phyloP scores from a whole-genome alignment of 2,113 vertebrate genomes.

The Rhinogobius similis region DNA sequence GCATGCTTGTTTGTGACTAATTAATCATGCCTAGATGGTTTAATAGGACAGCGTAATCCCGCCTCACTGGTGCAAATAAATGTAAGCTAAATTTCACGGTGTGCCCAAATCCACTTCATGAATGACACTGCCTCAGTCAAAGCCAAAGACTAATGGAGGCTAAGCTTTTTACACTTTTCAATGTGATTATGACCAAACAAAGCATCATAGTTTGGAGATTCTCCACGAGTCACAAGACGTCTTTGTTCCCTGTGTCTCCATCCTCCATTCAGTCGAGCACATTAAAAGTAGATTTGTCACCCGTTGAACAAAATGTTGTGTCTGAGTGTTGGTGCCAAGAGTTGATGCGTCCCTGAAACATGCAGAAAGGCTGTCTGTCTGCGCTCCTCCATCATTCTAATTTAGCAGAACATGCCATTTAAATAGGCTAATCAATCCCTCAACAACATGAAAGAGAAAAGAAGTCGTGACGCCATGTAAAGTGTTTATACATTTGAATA shows the following conservation, averaged over 20 bases:
- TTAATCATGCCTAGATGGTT: conserved; percentile 63
- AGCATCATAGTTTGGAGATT: conserved; percentile 40
- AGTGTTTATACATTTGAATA: neutral
- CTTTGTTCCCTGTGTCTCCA: conserved; percentile 47
- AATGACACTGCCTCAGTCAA: conserved; percentile 42
- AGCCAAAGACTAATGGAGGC: conserved; percentile 50
- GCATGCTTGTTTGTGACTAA: conserved; percentile 53
- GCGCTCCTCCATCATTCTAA: conserved; percentile 54
- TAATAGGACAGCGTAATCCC: conserved; percentile 58
- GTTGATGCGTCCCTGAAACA: conserved; percentile 42
- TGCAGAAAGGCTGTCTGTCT: conserved; percentile 40
- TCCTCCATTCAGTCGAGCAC: conserved; percentile 46
- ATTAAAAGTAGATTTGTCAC: conserved; percentile 67
- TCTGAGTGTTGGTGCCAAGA: conserved; percentile 54
- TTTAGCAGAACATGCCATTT: conserved; percentile 44
- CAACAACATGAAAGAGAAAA: neutral
- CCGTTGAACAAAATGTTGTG: conserved; percentile 31
- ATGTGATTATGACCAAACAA: conserved; percentile 57
- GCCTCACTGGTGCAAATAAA: conserved; percentile 48
- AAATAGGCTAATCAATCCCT: conserved; percentile 9
- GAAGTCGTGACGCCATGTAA: neutral
- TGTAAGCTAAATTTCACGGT: conserved; percentile 60
- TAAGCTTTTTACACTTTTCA: conserved; percentile 46
- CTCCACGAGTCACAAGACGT: conserved; percentile 39
- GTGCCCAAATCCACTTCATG: conserved; percentile 45